These are phyloP conservation scores for Myioborus melanocephalus DNA, from an alignment of 2,797 vertebrate genomes.

Conservation along the genomic window DNA sequence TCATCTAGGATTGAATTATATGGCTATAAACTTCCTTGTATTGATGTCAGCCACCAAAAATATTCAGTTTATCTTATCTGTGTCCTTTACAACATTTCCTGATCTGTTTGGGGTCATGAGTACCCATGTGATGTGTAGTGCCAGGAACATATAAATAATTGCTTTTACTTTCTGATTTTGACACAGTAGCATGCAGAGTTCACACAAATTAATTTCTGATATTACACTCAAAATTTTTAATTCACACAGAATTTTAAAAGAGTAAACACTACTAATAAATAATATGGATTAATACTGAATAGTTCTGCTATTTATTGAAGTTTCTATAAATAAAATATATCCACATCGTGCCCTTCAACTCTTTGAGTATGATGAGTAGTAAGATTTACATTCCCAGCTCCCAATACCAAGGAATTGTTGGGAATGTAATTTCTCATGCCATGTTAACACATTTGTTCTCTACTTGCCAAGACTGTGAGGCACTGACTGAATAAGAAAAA, in stretches of 20 bases:
- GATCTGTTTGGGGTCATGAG: not conserved
- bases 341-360: not conserved
- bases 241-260: not conserved
- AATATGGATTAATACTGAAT: not conserved
- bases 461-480: not conserved
- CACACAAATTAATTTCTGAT: not conserved
- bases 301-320: not conserved
- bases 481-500: not conserved
- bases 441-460: not conserved
- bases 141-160: not conserved
- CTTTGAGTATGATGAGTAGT: not conserved
- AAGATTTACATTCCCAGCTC: not conserved
- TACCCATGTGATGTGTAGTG: rapidly evolving
- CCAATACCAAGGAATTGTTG: not conserved
- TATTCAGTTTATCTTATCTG: not conserved
- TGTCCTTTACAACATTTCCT: not conserved
- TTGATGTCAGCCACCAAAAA: not conserved
- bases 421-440: not conserved
- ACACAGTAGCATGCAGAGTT: not conserved
- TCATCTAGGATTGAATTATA: not conserved
- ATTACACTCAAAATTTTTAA: not conserved
- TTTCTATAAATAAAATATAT: not conserved
- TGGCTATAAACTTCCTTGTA: not conserved
- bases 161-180: not conserved
- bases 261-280: not conserved